phyloP scores from a whole-genome alignment of 2,113 vertebrate genomes.

The Pandion haliaetus region DNA sequence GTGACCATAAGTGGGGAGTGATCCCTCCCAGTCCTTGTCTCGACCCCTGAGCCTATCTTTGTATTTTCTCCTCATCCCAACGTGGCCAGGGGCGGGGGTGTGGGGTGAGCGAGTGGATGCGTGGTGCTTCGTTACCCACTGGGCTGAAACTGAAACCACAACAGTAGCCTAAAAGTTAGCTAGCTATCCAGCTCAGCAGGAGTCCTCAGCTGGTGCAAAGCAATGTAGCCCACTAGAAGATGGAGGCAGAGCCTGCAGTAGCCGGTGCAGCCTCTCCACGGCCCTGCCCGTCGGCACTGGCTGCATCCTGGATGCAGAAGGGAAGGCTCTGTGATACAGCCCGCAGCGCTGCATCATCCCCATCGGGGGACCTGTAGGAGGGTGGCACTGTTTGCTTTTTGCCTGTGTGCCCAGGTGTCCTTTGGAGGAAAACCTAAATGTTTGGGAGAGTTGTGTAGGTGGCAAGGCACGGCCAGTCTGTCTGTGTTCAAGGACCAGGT shows the following conservation, averaged over 20 bases:
- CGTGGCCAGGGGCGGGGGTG: too few relatives aligned
- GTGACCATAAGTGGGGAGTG: too few relatives aligned
- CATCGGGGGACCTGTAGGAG: neutral
- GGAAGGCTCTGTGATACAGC: neutral
- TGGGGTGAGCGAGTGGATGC: too few relatives aligned
- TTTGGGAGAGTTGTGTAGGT: neutral
- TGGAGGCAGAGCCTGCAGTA: neutral
- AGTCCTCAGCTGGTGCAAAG: neutral
- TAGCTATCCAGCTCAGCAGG: too few relatives aligned
- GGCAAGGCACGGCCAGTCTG: too few relatives aligned
- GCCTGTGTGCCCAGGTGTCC: neutral
- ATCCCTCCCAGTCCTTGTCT: too few relatives aligned
- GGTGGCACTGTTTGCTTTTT: neutral
- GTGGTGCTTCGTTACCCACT: too few relatives aligned
- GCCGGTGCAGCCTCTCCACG: fast-evolving
- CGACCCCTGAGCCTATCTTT: too few relatives aligned
- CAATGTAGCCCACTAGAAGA: neutral
- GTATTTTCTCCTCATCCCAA: too few relatives aligned
- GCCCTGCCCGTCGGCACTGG: fast-evolving
- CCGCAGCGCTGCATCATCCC: fast-evolving
- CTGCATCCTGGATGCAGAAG: neutral
- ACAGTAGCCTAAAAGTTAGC: neutral
- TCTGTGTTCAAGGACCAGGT: neutral
- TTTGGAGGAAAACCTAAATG: neutral
- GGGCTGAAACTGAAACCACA: too few relatives aligned